phyloP scores from a whole-genome alignment of 2,888 invertebrate species.

The Cremastinae sp. region DNA sequence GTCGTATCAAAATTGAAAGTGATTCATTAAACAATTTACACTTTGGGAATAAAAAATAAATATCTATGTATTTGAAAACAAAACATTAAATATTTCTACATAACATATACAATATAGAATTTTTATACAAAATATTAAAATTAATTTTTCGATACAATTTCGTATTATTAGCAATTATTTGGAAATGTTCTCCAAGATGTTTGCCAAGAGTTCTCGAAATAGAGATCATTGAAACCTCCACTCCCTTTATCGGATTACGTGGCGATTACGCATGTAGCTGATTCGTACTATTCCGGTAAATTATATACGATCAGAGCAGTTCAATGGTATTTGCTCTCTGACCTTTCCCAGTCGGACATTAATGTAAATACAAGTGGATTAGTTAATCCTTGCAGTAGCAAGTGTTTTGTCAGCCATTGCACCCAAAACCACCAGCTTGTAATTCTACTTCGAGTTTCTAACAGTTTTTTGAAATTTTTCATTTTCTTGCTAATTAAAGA shows the following conservation, averaged over 20 bases:
- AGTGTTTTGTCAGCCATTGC: neutral
- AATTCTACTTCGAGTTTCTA: neutral
- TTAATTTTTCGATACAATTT: neutral
- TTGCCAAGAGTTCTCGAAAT: neutral
- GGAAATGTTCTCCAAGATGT: neutral
- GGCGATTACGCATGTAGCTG: constrained; percentile 54
- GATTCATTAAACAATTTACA: too few species aligned
- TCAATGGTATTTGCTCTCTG: neutral
- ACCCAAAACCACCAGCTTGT: neutral
- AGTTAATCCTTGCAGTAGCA: neutral
- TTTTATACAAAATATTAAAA: too few species aligned
- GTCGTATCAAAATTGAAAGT: too few species aligned
- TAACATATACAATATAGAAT: too few species aligned
- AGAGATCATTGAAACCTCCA: neutral
- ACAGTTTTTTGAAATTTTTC: too few species aligned
- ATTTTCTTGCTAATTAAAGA: too few species aligned
- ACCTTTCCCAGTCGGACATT: neutral
- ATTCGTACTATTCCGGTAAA: constrained; percentile 29
- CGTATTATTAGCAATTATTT: too few species aligned
- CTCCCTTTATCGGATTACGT: constrained; percentile 43
- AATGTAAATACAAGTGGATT: neutral
- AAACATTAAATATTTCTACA: too few species aligned
- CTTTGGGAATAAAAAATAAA: too few species aligned
- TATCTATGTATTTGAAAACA: too few species aligned
- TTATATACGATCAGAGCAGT: constrained; percentile 37